phyloP scores from a whole-genome alignment of 2,888 invertebrate species.

The Drosophila fungiperda region DNA sequence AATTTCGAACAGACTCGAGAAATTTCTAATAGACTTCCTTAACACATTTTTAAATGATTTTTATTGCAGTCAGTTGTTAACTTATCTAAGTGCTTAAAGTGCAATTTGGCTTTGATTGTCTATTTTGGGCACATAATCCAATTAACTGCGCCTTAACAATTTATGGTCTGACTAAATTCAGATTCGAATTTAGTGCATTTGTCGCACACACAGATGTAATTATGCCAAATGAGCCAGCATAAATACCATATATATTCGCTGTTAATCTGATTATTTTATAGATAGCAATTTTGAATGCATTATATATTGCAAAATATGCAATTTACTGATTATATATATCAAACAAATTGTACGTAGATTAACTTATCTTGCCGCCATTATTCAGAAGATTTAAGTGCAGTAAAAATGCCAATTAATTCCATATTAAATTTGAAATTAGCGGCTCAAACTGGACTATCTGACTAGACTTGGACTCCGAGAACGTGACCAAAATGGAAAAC shows the following conservation, averaged over 20 bases:
- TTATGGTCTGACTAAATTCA: neutral
- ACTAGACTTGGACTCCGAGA: neutral
- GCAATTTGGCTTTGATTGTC: neutral
- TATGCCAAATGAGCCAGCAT: neutral
- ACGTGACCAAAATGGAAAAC: conserved; percentile 8
- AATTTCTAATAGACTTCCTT: neutral
- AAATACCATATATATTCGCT: neutral
- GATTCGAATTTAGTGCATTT: neutral
- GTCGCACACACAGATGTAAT: neutral
- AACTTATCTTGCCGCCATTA: neutral
- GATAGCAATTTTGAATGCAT: neutral
- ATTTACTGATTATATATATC: conserved; percentile 1
- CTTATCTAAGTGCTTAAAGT: neutral
- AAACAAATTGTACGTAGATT: neutral
- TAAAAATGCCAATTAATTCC: neutral
- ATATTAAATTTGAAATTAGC: neutral
- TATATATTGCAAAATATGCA: neutral
- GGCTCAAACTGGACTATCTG: neutral
- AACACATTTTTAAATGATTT: neutral
- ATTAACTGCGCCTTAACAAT: neutral
- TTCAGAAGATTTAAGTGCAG: neutral
- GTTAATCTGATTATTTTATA: neutral
- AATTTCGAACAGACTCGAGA: neutral
- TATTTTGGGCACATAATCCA: neutral
- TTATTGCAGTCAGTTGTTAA: neutral